phyloP scores from a whole-genome alignment of 2,113 vertebrate species.

The Sinocyclocheilus anophthalmus region DNA sequence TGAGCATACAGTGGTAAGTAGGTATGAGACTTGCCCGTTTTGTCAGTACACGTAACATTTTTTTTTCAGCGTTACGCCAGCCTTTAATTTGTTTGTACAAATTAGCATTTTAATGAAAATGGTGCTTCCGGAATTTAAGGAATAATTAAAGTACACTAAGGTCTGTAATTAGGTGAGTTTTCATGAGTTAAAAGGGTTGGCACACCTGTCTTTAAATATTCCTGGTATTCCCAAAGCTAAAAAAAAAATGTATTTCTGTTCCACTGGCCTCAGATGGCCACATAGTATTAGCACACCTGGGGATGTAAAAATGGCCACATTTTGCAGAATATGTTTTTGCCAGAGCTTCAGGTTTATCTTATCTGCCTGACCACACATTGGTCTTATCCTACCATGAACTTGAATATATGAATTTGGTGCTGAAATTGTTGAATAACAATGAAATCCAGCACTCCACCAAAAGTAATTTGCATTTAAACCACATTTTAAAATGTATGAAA shows the following conservation, averaged over 20 bases:
- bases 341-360: slow-evolving; percentile 18
- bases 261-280: slow-evolving; percentile 22
- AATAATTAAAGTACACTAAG: slow-evolving; percentile 40
- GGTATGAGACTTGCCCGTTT: not conserved
- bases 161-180: slow-evolving; percentile 20
- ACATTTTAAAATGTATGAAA: slow-evolving; percentile 2
- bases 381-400: not conserved
- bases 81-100: slow-evolving; percentile 39
- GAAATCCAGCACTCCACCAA: not conserved
- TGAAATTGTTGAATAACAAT: not conserved
- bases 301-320: slow-evolving; percentile 5
- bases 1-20: not conserved
- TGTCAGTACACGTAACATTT: not conserved
- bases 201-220: slow-evolving; percentile 38
- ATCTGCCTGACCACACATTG: slow-evolving; percentile 10
- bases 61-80: not conserved
- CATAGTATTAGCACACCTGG: slow-evolving; percentile 1
- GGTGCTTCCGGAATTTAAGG: slow-evolving; percentile 7
- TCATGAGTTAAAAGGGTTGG: slow-evolving; percentile 4
- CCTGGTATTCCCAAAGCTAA: slow-evolving; percentile 16
- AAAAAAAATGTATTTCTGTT: not conserved
- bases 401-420: not conserved
- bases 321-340: not conserved
- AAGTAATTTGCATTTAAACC: not conserved
- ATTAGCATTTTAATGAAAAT: slow-evolving; percentile 44